Base-by-base conservation (phyloP, 2,113 vertebrate species). In the Amphiprion percula region DNA sequence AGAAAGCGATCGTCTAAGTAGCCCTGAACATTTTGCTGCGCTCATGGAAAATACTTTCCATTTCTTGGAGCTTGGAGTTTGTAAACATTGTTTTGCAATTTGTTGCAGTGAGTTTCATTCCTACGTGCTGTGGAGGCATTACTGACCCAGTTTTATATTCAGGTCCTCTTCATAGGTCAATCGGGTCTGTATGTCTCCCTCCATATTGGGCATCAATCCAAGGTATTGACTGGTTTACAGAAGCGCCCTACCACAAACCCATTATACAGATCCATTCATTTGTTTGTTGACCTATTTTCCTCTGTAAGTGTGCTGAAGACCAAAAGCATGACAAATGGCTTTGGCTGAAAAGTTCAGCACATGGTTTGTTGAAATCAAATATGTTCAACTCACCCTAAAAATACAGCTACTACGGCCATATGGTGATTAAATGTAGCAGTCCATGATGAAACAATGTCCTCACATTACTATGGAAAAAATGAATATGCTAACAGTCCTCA, bases 241-340 rank as follows among this genome's bases (percentile, higher is more conserved):
- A 79, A 80, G 83, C 77, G 44, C 50, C 1, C 21, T 69, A 84
- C 74, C 59, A 54, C 74, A 65, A 80, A 79, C 70, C 73, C 84
- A 85, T 89, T 84, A 87, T n/a, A 70, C 53, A 46, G 64, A 89
- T 85, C 87, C 68, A 87, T 86, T 81, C 69, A 50, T 61, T 81
- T 80, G 81, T 79, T 84, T 79, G 69, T 52, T 91, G 93, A 89
- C 91, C 91, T 59, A 78, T 65, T 92, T 93, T 78, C 30, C 28
- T 39, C 44, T 21, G 16, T 1, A 21, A 65, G 55, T 52, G 65
- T 15, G 30, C 53, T n/a, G 37, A 54, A 61, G 33, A 68, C 82
- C 50, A 79, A 75, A 59, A 50, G 37, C 52, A 19, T 64, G 26
- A 16, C 5, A 74, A 54, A 73, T 33, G 21, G 44, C 5, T 26